Evolutionary conservation across 2,888 invertebrate genomes (phyloP).

Genomic region (Eueremaeus valkanovi): DNA sequence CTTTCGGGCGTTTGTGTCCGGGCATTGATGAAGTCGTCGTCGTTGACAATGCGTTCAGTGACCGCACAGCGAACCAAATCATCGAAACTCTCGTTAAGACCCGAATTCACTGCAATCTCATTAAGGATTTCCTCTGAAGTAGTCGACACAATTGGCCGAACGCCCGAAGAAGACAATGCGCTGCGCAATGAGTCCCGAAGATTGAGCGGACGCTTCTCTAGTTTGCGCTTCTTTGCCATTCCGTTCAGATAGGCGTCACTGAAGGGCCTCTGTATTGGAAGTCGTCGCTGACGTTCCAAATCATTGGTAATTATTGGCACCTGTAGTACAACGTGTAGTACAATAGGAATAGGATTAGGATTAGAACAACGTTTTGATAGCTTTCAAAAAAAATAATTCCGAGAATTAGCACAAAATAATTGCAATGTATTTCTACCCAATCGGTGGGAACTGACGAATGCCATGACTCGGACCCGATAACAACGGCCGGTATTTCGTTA

Average conservation of each 20-base stretch:
- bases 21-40: constrained; percentile 7
- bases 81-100: neutral
- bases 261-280: constrained; percentile 60
- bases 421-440: too few relatives aligned
- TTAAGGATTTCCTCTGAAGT: neutral
- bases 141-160: neutral
- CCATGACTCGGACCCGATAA: constrained; percentile 29
- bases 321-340: constrained; percentile 58
- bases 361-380: too few relatives aligned
- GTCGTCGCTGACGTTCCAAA: constrained; percentile 64
- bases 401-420: too few relatives aligned
- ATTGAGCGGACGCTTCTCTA: constrained; percentile 21
- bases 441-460: constrained; percentile 38
- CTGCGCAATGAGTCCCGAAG: neutral
- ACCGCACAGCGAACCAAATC: neutral
- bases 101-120: neutral
- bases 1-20: constrained; percentile 8
- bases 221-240: constrained; percentile 69
- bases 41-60: neutral
- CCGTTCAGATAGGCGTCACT: constrained; percentile 87
- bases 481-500: neutral
- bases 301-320: constrained; percentile 81
- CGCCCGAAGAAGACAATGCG: neutral
- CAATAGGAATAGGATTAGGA: neutral
- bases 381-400: too few relatives aligned